These are phyloP conservation scores for Vesta saturnalis DNA, from an alignment of 2,888 invertebrate species.

Conservation along the genomic window DNA sequence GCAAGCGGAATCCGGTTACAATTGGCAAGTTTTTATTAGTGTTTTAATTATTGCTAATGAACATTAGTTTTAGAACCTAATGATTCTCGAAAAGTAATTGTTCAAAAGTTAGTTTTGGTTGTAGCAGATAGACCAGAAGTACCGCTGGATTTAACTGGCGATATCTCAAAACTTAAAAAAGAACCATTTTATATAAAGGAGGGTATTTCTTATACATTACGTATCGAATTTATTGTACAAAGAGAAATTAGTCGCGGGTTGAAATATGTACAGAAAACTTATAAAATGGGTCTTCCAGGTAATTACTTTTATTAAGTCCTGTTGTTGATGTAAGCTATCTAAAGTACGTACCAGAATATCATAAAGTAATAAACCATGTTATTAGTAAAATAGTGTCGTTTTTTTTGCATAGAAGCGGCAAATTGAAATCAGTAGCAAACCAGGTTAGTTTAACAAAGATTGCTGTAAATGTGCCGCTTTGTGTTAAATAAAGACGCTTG, in stretches of 20 bases:
- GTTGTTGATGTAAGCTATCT: background rate
- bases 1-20: too few species aligned
- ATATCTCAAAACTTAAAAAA: conserved; percentile 84
- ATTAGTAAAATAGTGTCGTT: too few species aligned
- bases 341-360: too few species aligned
- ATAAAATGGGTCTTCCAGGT: conserved; percentile 91
- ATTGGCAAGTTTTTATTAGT: too few species aligned
- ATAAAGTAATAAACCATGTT: too few species aligned
- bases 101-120: conserved; percentile 88
- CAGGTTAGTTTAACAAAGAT: too few species aligned
- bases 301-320: conserved; percentile 46
- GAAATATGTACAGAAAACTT: conserved; percentile 95
- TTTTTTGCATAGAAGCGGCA: too few species aligned
- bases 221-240: conserved; percentile 97
- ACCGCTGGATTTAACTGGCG: conserved; percentile 88
- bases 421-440: too few species aligned
- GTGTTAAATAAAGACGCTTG: too few species aligned
- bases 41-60: too few species aligned
- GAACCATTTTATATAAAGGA: conserved; percentile 94
- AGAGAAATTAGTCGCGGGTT: conserved; percentile 99
- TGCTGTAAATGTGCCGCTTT: too few species aligned
- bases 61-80: conserved; percentile 88
- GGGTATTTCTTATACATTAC: conserved; percentile 92
- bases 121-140: conserved; percentile 88
- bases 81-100: conserved; percentile 90